Conservation (phyloP, 2,888 invertebrate genomes). For the Drosophila infuscata region DNA sequence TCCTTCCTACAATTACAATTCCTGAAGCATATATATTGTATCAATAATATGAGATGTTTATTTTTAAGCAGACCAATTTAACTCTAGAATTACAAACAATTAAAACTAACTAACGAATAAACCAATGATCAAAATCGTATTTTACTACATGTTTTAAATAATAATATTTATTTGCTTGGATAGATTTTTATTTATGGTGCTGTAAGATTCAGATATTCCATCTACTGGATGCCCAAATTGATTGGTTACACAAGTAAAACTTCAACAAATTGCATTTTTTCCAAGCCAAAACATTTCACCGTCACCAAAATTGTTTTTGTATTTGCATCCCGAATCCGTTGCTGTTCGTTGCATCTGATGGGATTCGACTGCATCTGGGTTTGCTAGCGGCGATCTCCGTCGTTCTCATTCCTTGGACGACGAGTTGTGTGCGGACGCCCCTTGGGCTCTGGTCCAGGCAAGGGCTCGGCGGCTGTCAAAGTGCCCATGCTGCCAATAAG, state of each 20-base stretch:
- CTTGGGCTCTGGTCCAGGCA: conserved; percentile 73
- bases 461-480: conserved; percentile 73
- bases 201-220: neutral
- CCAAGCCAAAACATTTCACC: conserved; percentile 75
- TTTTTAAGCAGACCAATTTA: conserved; percentile 79
- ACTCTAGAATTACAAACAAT: conserved; percentile 63
- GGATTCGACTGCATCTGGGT: conserved; percentile 16
- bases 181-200: neutral
- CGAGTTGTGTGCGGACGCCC: conserved; percentile 83
- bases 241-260: conserved; percentile 65
- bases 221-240: neutral
- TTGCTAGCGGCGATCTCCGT: conserved; percentile 75
- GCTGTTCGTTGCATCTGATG: conserved; percentile 46
- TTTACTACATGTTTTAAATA: neutral
- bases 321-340: conserved; percentile 34
- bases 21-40: conserved; percentile 52
- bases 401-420: conserved; percentile 72
- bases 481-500: conserved; percentile 76
- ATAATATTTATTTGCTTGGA: neutral
- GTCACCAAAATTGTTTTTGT: conserved; percentile 60
- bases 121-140: conserved; percentile 54
- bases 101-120: conserved; percentile 64
- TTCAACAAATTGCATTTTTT: conserved; percentile 77
- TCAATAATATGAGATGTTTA: conserved; percentile 62
- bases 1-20: conserved; percentile 33